Conservation (phyloP, 30 jellyfish, hydroid and myxozoan genomes). For the Hydra vulgaris region DNA sequence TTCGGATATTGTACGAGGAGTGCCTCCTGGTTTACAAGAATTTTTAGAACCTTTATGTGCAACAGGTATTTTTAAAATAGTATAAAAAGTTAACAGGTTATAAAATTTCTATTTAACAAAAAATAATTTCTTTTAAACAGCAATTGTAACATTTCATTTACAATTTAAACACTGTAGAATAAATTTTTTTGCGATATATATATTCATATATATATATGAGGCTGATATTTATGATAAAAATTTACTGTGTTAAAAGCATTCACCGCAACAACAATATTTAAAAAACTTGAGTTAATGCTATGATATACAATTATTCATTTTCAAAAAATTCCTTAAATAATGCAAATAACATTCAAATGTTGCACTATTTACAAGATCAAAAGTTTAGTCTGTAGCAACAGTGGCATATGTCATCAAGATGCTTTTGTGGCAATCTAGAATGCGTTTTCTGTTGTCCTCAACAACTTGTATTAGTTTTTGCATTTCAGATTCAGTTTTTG, state of each 20-base stretch:
- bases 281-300: neutral
- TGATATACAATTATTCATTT: neutral
- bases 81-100: no score
- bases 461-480: neutral
- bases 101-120: no score
- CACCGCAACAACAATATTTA: neutral
- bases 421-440: neutral
- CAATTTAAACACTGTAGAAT: no score
- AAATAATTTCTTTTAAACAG: no score
- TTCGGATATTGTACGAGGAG: constrained; percentile 93
- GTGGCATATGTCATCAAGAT: neutral
- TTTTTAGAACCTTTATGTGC: constrained; percentile 65
- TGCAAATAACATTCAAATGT: neutral
- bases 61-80: constrained; percentile 54
- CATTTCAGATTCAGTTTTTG: neutral
- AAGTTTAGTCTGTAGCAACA: neutral
- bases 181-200: no score
- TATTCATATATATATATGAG: no score
- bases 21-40: constrained; percentile 91
- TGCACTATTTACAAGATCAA: neutral
- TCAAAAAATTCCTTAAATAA: neutral
- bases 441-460: neutral
- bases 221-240: no score
- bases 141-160: no score
- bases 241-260: neutral